Conservation (phyloP, 2,113 vertebrate species). For the Chitala chitala region DNA sequence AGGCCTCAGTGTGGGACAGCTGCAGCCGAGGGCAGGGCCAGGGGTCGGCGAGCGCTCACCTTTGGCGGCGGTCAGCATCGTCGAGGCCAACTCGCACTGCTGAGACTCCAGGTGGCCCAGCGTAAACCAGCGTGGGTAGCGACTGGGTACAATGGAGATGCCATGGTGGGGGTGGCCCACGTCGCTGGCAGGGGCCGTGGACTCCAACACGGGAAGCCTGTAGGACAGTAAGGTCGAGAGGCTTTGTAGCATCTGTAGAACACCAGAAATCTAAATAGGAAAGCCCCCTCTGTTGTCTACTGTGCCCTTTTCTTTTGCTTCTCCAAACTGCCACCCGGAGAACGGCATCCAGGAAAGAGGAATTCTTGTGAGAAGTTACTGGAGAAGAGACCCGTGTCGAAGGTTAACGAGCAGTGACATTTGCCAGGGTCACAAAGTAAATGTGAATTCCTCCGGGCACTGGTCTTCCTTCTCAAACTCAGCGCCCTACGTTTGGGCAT, state of each 20-base stretch:
- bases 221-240: not conserved
- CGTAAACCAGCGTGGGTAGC: conserved; percentile 97
- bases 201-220: conserved; percentile 92
- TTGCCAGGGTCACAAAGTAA: too few species aligned
- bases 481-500: conserved; percentile 10
- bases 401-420: too few species aligned
- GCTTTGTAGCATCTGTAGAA: too few species aligned
- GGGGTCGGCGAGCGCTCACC: conserved; percentile 48
- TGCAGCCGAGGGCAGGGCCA: too few species aligned
- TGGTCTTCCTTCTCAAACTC: not conserved
- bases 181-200: conserved; percentile 75
- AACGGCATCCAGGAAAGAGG: not conserved
- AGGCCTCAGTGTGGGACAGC: too few species aligned
- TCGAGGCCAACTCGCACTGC: conserved; percentile 96
- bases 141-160: conserved; percentile 89
- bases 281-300: too few species aligned
- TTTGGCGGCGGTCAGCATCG: conserved; percentile 95
- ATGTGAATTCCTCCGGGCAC: too few species aligned
- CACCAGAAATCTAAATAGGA: not conserved
- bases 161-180: conserved; percentile 87
- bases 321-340: not conserved
- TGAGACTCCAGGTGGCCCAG: conserved; percentile 96
- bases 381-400: too few species aligned
- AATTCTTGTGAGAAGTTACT: too few species aligned
- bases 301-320: not conserved